Conservation (phyloP, 2,113 vertebrate species). For the Australoheros scitulus region DNA sequence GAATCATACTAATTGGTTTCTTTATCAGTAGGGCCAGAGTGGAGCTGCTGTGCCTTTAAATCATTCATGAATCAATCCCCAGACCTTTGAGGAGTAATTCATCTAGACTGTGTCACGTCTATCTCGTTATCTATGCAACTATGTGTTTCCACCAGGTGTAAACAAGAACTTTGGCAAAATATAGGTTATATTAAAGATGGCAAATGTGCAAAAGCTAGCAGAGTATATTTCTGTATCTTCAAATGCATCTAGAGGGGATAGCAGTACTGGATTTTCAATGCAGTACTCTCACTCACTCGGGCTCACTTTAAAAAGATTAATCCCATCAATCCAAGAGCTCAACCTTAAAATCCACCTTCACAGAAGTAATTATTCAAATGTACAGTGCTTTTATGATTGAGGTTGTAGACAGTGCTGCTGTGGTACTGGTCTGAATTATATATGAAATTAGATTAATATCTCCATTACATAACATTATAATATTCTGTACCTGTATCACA, state of each 20-base stretch:
- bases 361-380: background rate
- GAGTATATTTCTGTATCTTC: background rate
- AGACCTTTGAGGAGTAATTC: conserved; percentile 33
- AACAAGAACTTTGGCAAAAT: background rate
- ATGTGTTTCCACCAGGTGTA: background rate
- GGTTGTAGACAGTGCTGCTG: background rate
- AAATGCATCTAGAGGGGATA: background rate
- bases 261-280: background rate
- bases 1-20: conserved; percentile 56
- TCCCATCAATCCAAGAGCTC: background rate
- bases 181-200: background rate
- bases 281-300: background rate
- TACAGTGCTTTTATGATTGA: background rate
- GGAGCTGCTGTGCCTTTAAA: conserved; percentile 54
- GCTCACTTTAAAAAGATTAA: background rate
- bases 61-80: conserved; percentile 60
- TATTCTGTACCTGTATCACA: too few relatives aligned
- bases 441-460: background rate
- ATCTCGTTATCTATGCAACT: background rate
- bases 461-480: background rate
- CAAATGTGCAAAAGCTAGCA: background rate
- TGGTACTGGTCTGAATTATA: background rate
- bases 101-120: conserved; percentile 15
- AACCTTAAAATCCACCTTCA: background rate
- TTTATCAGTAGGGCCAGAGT: conserved; percentile 37